phyloP scores from a whole-genome alignment of 2,113 vertebrate genomes.

The Colossoma macropomum region DNA sequence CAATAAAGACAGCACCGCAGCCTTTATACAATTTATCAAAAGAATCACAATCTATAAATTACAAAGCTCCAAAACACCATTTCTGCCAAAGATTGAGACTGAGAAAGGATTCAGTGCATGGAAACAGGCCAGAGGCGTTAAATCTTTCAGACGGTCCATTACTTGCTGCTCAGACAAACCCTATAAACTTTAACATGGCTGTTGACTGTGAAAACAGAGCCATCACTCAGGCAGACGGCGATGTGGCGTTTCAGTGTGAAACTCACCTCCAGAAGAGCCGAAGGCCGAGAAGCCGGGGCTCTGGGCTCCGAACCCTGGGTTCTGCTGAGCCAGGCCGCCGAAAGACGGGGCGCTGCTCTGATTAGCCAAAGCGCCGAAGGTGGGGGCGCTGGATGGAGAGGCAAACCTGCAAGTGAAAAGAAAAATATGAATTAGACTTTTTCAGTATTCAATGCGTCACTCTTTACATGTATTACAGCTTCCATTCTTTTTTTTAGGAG shows the following conservation, averaged over 20 bases:
- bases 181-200: not conserved
- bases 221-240: not conserved
- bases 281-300: constrained; percentile 85
- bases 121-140: not conserved
- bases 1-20: too few relatives aligned
- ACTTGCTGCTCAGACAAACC: not conserved
- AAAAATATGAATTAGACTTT: not conserved
- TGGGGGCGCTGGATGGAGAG: constrained; percentile 75
- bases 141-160: not conserved
- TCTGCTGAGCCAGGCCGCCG: constrained; percentile 86
- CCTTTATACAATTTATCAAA: too few relatives aligned
- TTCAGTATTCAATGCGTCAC: too few relatives aligned
- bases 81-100: not conserved
- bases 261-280: constrained; percentile 80
- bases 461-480: too few relatives aligned
- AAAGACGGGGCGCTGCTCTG: constrained; percentile 84
- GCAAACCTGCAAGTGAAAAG: constrained; percentile 83
- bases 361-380: constrained; percentile 86
- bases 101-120: not conserved
- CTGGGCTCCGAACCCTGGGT: constrained; percentile 81
- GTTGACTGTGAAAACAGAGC: not conserved
- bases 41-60: too few relatives aligned
- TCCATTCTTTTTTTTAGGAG: too few relatives aligned
- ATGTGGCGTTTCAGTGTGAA: not conserved
- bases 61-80: not conserved